Evolutionary conservation across 1,140 invertebrate genomes (phyloP), one percentile per base, ranked within the genome.

Genomic region (Drosophila melanogaster): DNA sequence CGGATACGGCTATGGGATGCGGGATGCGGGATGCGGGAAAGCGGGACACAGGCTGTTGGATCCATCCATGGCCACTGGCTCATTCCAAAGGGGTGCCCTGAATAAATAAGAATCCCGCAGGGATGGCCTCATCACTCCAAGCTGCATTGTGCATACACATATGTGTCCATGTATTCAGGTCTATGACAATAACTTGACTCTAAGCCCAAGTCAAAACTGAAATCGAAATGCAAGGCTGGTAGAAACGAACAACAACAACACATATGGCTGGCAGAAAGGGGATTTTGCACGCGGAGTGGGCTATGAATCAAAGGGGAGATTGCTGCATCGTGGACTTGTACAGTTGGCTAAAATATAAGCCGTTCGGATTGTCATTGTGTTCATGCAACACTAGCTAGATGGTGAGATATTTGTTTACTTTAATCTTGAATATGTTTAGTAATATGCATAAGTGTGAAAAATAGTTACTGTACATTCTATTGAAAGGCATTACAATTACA

Each of bases 101-200:
- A 49, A 66, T 65, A 66, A 65, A 66, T 35, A 69, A 47, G 62
- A 67, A 46, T 3, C 37, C 12, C 60, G 49, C 24, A 43, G 22
- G 38, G 24, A 15, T 3, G 30, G 30, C 47, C 7, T 33, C 47
- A 50, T 33, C 47, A n/a, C 47, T 33, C 47, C 47, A 19, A 37
- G 22, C 30, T 24, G 53, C 53, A 37, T 12, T 30, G 30, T 30
- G 14, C 35, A 35, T 38, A 49, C 50, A 35, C 50, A 35, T 57
- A 53, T 77, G 35, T 51, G 59, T 46, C 43, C 55, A 77, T 58
- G 53, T 57, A 67, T 56, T 64, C 41, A 73, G 56, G 70, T 75
- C 79, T 75, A 83, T 83, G 79, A 75, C 75, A 69, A 85, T 77
- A 84, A 77, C 50, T 86, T 67, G 76, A 75, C 40, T 47, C 61